Evolutionary conservation across 2,797 vertebrate genomes (phyloP), one percentile per base, ranked within the genome.

Genomic region (Carapus acus): DNA sequence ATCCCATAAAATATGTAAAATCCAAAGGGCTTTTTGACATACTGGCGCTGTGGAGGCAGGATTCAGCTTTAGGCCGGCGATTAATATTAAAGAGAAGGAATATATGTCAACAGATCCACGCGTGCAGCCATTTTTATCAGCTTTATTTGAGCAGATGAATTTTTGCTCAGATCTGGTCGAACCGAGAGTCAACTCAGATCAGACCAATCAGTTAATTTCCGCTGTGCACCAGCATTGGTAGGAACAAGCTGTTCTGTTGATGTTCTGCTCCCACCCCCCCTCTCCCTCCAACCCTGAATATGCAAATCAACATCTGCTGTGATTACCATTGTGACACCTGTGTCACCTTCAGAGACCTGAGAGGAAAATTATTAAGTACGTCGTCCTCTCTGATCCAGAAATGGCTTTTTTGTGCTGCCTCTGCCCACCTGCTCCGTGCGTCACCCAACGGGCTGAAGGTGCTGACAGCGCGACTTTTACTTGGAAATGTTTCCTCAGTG

Each of bases 271-370:
- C n/a, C n/a, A n/a, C n/a, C n/a, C n/a, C n/a, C n/a, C n/a, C n/a
- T n/a, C n/a, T n/a, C n/a, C n/a, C n/a, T n/a, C n/a, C n/a, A n/a
- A n/a, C n/a, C n/a, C 51, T 58, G 19, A 46, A 16, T 56, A 77
- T 81, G 74, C 58, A 65, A 70, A 77, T 72, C 54, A 44, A 4
- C 74, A 74, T 74, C 66, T 76, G 76, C 31, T 1, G 8, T 54
- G 41, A 72, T 71, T 52, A 61, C 58, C 42, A 56, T 16, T 9
- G 23, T 48, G 65, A 63, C 59, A n/a, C 61, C 15, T 56, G 40
- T 67, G 65, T 67, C 69, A 69, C 34, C 43, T 57, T 50, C 18
- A 16, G n/a, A 58, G 58, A 60, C 46, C 49, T 55, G 33, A n/a
- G 31, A 43, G 48, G 51, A 45, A 65, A 59, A 19, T 4, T 9